Conservation (phyloP, 2,113 vertebrate species). For the Zootoca vivipara region DNA sequence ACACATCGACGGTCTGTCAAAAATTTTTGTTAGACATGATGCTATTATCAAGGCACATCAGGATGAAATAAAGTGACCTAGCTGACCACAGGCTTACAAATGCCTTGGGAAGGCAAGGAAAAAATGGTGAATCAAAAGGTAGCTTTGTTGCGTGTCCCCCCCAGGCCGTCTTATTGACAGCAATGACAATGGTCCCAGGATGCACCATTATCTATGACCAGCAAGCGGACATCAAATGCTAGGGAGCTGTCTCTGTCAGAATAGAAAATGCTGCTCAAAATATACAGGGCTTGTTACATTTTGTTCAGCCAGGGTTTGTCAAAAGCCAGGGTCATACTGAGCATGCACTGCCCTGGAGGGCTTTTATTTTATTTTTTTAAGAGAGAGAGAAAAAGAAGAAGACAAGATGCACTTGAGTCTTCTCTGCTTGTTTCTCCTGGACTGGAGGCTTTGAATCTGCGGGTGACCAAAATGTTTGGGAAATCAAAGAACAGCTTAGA, state of each 20-base stretch:
- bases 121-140: conserved; percentile 88
- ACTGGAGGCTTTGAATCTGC: conserved; percentile 78
- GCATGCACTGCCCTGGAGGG: conserved; percentile 86
- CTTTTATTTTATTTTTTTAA: conserved; percentile 60
- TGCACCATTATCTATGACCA: conserved; percentile 99
- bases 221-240: conserved; percentile 95
- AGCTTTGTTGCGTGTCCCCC: conserved; percentile 85
- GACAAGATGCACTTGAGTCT: conserved; percentile 78
- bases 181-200: conserved; percentile 98
- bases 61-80: conserved; percentile 86
- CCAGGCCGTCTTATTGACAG: conserved; percentile 92
- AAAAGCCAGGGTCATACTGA: conserved; percentile 88
- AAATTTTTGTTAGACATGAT: conserved; percentile 78
- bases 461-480: conserved; percentile 87
- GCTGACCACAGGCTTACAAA: conserved; percentile 84
- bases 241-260: conserved; percentile 90
- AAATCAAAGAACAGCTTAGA: conserved; percentile 82
- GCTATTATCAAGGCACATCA: conserved; percentile 85
- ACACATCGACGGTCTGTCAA: conserved; percentile 81
- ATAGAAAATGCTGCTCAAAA: conserved; percentile 84
- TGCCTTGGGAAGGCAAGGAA: conserved; percentile 79
- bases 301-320: conserved; percentile 93
- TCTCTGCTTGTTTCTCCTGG: conserved; percentile 79
- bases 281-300: conserved; percentile 87
- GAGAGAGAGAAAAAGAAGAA: conserved; percentile 64